Base-by-base conservation (phyloP, 2,797 vertebrate species). In the Pseudomugil gertrudae region DNA sequence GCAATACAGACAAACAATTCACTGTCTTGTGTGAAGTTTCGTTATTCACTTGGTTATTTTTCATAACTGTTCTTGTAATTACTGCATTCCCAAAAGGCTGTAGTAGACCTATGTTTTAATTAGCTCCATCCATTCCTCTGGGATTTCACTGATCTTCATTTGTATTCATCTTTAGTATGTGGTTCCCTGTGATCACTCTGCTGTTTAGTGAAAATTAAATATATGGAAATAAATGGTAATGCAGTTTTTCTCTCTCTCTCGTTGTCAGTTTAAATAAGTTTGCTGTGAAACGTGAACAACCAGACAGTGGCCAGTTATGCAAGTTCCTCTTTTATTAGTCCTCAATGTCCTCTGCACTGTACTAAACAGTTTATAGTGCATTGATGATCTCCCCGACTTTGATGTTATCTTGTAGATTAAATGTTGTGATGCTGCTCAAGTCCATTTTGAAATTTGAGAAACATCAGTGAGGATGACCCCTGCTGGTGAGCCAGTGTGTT, bases 381-480 rank as follows among this genome's bases (percentile, higher is more conserved):
- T 13, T 3, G 2, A 26, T 13, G 26, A 50, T 5, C 50, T 27
- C 6, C 8, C 11, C 43, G 17, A 61, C 17, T 38, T 32, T 57
- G 21, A 57, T 40, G 21, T 48, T 1, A 32, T n/a, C 15, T 17
- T 50, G 7, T 11, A 27, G 4, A 55, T 40, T 6, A 50, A 35
- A 19, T 51, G 6, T 3, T 14, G 3, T 26, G 8, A 51, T 29
- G 24, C 24, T 27, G 48, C 24, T 52, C 7, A 8, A 17, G 7
- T 17, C 7, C 29, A 26, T 15, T 15, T 52, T 52, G 2, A 29
- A 29, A 52, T 29, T 8, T n/a, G n/a, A 40, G 8, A 10, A 24
- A n/a, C 13, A 38, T 51, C 29, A 47, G 23, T 21, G 15, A 75
- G n/a, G 9, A 62, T 57, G 80, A 80, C 86, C 72, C 67, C 82